These are phyloP conservation scores for Aegithalos caudatus DNA, from an alignment of 2,113 vertebrate species.

Conservation along the genomic window DNA sequence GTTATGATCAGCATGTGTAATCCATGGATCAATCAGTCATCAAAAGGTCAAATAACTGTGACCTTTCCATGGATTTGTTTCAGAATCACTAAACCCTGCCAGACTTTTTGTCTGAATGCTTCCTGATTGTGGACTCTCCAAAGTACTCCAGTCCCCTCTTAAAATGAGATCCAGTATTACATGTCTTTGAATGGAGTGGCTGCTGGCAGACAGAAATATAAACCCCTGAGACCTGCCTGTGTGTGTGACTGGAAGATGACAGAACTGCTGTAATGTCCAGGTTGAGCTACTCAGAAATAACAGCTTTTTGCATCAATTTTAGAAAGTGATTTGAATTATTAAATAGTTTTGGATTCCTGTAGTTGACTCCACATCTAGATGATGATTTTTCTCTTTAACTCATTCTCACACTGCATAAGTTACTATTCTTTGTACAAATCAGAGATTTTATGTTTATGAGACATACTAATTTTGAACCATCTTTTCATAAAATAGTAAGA, in stretches of 20 bases:
- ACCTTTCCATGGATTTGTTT: neutral
- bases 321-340: neutral
- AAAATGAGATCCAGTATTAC: neutral
- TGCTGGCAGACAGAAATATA: neutral
- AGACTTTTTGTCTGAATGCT: neutral
- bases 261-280: neutral
- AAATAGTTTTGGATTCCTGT: neutral
- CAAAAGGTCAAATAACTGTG: neutral
- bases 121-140: neutral
- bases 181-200: neutral
- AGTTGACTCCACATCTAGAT: neutral
- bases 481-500: neutral
- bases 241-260: neutral
- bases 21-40: neutral
- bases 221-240: neutral
- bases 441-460: conserved; percentile 16
- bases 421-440: neutral
- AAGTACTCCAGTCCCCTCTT: neutral
- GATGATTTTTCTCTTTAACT: neutral
- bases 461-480: conserved; percentile 1
- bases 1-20: neutral
- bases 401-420: neutral
- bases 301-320: neutral
- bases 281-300: neutral
- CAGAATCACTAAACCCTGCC: neutral